Evolutionary conservation across 2,797 vertebrate species (phyloP).

Genomic region (Sebastes kiyomatsui): DNA sequence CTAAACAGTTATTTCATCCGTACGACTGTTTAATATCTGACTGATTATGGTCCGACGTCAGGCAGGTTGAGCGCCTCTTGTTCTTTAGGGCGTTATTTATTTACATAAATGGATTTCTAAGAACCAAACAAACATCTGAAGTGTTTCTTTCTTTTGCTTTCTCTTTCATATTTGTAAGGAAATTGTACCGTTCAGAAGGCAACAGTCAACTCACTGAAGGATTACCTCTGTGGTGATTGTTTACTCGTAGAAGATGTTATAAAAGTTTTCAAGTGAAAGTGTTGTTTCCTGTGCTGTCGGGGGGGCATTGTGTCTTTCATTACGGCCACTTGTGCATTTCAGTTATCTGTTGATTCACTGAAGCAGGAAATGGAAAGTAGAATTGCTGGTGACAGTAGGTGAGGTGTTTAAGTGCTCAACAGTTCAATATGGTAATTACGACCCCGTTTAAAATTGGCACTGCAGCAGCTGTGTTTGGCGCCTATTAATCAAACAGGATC

Average conservation of each 20-base stretch:
- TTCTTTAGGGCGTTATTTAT: neutral
- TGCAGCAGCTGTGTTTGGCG: neutral
- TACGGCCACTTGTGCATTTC: neutral
- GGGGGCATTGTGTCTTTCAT: neutral
- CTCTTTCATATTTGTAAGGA: neutral
- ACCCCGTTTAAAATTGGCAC: neutral
- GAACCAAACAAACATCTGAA: neutral
- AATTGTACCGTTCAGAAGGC: neutral
- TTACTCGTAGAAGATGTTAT: neutral
- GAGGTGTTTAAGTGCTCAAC: neutral
- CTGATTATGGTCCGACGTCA: neutral
- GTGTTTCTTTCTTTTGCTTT: neutral
- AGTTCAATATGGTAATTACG: conserved; percentile 5
- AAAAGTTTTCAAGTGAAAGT: neutral
- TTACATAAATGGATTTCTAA: neutral
- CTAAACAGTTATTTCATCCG: neutral
- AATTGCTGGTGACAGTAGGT: neutral
- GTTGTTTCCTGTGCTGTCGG: neutral
- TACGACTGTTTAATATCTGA: neutral
- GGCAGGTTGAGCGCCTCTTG: neutral
- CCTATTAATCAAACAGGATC: neutral
- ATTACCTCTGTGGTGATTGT: neutral
- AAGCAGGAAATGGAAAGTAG: neutral
- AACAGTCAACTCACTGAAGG: neutral
- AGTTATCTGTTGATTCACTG: neutral